These are phyloP conservation scores for Neomorphus geoffroyi DNA, from an alignment of 2,797 vertebrate species.

Conservation along the genomic window DNA sequence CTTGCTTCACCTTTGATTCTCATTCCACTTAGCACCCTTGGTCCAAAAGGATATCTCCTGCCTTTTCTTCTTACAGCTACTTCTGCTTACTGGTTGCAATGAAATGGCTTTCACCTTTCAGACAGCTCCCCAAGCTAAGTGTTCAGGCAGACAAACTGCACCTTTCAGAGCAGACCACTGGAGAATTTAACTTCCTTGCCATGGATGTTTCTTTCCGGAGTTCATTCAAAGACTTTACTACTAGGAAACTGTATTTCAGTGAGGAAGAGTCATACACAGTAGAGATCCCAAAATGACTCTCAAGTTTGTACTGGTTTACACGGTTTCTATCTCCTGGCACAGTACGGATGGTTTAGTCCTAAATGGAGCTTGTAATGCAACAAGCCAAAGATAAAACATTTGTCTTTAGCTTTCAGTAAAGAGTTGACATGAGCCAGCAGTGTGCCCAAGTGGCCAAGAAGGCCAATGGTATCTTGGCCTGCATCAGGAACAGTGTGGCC, in stretches of 20 bases:
- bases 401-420: conserved; percentile 14
- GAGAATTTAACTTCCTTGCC: neutral
- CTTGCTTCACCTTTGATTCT: neutral
- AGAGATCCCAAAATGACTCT: neutral
- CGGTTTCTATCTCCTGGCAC: conserved; percentile 10
- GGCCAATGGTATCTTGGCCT: no score
- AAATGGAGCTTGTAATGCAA: conserved; percentile 54
- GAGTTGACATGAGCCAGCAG: no score
- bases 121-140: neutral
- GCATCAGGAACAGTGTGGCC: no score
- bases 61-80: neutral
- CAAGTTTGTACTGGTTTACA: neutral
- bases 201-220: neutral
- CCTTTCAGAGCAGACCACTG: neutral
- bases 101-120: neutral
- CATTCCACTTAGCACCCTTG: neutral
- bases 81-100: neutral
- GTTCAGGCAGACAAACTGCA: neutral
- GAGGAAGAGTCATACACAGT: neutral
- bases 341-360: conserved; percentile 17
- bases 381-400: conserved; percentile 40
- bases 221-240: neutral
- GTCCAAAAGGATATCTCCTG: neutral
- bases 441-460: no score
- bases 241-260: neutral